Evolutionary conservation across 2,888 invertebrate species (phyloP).

Genomic region (Xestia c-nigrum): DNA sequence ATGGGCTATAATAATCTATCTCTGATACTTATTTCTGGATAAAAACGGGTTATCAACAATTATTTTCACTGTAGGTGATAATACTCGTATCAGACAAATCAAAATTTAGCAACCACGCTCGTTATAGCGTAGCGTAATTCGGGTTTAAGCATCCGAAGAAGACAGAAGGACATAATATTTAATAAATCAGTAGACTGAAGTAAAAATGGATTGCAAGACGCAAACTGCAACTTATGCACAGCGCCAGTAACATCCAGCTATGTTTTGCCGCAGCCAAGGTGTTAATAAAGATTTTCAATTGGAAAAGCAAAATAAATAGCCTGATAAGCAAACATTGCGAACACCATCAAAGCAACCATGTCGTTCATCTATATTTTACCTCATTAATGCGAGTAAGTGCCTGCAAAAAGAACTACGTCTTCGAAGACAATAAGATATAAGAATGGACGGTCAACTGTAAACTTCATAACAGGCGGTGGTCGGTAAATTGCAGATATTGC

Average conservation of each 20-base stretch:
- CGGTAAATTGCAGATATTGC: slow-evolving; percentile 24
- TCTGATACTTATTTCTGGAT: neutral
- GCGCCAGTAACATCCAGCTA: slow-evolving; percentile 13
- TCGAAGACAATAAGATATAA: slow-evolving; percentile 70
- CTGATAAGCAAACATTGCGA: neutral
- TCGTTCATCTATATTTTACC: slow-evolving; percentile 39
- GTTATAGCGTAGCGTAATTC: neutral
- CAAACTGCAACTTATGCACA: neutral
- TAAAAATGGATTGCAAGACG: neutral
- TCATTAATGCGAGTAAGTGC: slow-evolving; percentile 70
- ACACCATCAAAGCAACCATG: slow-evolving; percentile 11
- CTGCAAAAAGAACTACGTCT: slow-evolving; percentile 72
- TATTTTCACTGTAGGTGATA: neutral
- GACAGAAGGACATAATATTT: neutral
- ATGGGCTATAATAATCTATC: neutral
- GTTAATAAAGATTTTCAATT: neutral
- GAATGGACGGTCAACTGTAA: slow-evolving; percentile 66
- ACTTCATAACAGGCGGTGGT: slow-evolving; percentile 45
- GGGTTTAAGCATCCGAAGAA: neutral
- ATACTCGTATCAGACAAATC: too few relatives aligned
- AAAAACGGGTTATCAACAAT: neutral
- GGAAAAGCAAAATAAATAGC: slow-evolving; percentile 2
- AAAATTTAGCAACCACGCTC: neutral
- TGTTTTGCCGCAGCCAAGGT: neutral
- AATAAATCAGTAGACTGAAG: neutral